Base-by-base conservation (phyloP, 2,113 vertebrate genomes). In the Noctilio leporinus region DNA sequence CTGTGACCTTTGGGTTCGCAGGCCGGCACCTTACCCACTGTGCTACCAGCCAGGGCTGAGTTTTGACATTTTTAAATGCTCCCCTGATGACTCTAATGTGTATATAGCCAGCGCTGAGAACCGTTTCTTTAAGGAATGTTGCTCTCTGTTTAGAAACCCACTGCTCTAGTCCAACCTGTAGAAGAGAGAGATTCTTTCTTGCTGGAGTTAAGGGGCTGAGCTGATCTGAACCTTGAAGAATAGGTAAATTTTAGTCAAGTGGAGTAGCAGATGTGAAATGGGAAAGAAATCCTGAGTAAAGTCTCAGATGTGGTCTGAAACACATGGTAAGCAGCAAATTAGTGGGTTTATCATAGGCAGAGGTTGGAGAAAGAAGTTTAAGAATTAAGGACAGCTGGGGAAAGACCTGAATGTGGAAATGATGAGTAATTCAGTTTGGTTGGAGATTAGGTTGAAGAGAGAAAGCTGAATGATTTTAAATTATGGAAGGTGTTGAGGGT, bases 31-130 rank as follows among this genome's bases (percentile, higher is more conserved):
- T n/a, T n/a, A n/a, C n/a, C n/a, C n/a, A n/a, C n/a, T n/a, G n/a
- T n/a, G n/a, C n/a, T n/a, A n/a, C n/a, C n/a, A n/a, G n/a, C n/a
- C n/a, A n/a, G n/a, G n/a, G n/a, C n/a, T n/a, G n/a, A n/a, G n/a
- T n/a, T n/a, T n/a, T n/a, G n/a, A n/a, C n/a, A n/a, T n/a, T n/a
- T 94, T 88, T 93, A 90, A 95, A 67, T 77, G 72, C 43, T 86
- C 67, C 62, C 59, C 45, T 33, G 78, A 26, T 35, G 45, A 88
- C 43, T 80, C 4, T 89, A 82, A 89, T 33, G 9, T 55, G 33
- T 57, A 30, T n/a, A n/a, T n/a, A 72, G 53, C 38, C 84, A 67
- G 67, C 26, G 28, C 26, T 81, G n/a, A 96, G 55, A 75, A 45
- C 45, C 45, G 5, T 89, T 62, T 64, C 78, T 80, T 53, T 67